Percentiles rank a stretch among this genome's conserved stretches.
Conservation (phyloP, 2,888 invertebrate genomes). For the Anoplius nigerrimus region DNA sequence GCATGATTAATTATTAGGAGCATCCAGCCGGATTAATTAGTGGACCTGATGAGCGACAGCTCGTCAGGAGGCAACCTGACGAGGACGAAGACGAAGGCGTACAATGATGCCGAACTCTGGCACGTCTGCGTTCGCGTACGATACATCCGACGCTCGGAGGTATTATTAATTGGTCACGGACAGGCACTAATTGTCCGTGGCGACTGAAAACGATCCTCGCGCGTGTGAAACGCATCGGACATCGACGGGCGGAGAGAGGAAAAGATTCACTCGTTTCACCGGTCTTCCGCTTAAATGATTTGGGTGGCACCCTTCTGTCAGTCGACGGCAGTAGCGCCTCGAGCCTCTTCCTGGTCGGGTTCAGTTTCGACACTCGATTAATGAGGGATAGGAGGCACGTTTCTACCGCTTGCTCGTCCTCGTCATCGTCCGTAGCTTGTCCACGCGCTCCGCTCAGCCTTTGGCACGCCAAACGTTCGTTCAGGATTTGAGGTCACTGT, state of each 20-base stretch:
- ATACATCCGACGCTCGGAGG: slow-evolving; percentile 13
- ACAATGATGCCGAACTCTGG: too few relatives aligned
- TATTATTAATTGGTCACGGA: slow-evolving; percentile 57
- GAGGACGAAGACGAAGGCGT: slow-evolving; percentile 2
- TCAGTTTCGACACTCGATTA: neutral
- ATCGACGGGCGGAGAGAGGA: neutral
- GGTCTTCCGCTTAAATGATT: slow-evolving; percentile 24
- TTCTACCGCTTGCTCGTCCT: too few relatives aligned
- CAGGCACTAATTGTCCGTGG: slow-evolving; percentile 55
- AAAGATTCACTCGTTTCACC: neutral
- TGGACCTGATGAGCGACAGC: slow-evolving; percentile 51
- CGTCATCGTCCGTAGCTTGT: too few relatives aligned
- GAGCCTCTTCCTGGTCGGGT: neutral
- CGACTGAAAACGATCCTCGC: slow-evolving; percentile 39
- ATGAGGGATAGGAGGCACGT: too few relatives aligned
- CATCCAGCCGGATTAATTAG: slow-evolving; percentile 51
- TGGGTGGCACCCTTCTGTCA: slow-evolving; percentile 17
- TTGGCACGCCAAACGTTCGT: too few relatives aligned
- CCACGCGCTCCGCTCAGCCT: too few relatives aligned
- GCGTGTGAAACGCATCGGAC: neutral
- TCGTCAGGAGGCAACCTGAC: slow-evolving; percentile 50
- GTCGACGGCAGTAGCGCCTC: neutral
- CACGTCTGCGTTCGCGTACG: too few relatives aligned
- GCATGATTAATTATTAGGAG: slow-evolving; percentile 47
- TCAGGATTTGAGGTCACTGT: too few relatives aligned